Evolutionary conservation across 2,797 vertebrate species (phyloP), one percentile per base, ranked within the genome.

Genomic region (Pangasius mekongensis): DNA sequence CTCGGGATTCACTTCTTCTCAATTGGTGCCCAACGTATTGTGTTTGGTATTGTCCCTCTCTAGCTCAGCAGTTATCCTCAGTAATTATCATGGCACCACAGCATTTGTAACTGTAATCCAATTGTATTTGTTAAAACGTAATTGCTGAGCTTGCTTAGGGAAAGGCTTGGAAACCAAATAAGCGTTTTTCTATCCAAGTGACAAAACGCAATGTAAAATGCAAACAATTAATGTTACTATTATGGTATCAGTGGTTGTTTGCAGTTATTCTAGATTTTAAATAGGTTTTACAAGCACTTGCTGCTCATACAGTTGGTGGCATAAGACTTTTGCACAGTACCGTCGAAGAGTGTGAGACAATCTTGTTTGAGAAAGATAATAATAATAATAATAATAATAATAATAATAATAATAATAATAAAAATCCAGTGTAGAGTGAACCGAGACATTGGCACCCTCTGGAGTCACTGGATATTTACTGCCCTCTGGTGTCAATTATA

Each of bases 401-500:
- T 39, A 71, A 36, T 36, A 36, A 36, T 36, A 36, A 36, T 36
- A 36, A 2, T 36, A 36, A 36, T 22, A 1, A 24, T 43, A 71
- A 71, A 71, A 22, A n/a, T 54, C 2, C 33, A 24, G 0, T 36
- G 3, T n/a, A 18, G 13, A 13, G 10, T 58, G 56, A 52, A 22
- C 43, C 4, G 0, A 11, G 43, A 30, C 43, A n/a, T 54, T 80
- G 16, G 60, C 9, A 7, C 9, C 16, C 14, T 49, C 3, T 83
- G 47, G 20, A 33, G 18, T 84, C 5, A n/a, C 27, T n/a, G 20
- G 67, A 64, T 52, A 47, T 71, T 66, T 80, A 67, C 80, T 89
- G 89, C 88, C 87, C 73, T 89, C 91, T 88, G 86, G 84, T 88
- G 87, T 86, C 47, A 60, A 66, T 77, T 56, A 4, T 30, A 62